A percentile compares a stretch with the other conserved stretches of the same genome.
phyloP scores from a whole-genome alignment of 92 coral and sea anemone genomes.

The Palythoa heliodiscus region DNA sequence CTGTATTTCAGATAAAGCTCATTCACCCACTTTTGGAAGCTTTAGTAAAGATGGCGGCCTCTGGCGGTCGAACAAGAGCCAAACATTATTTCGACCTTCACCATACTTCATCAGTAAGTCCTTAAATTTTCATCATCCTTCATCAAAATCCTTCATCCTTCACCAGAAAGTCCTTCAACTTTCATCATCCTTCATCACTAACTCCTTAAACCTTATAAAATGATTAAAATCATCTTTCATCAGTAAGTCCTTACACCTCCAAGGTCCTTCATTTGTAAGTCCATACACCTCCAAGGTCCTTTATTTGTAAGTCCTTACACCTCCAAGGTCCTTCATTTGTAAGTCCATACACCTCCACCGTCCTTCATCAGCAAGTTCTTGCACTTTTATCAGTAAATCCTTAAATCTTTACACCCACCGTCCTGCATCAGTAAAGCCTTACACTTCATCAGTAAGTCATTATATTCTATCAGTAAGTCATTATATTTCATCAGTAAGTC shows the following conservation, averaged over 20 bases:
- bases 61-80: slow-evolving; percentile 78
- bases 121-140: background rate
- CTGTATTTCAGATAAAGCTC: slow-evolving; percentile 58
- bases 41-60: slow-evolving; percentile 83
- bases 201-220: background rate
- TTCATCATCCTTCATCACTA: background rate
- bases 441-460: background rate
- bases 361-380: slow-evolving; percentile 71
- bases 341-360: background rate
- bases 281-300: background rate
- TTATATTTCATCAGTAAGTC: too few species aligned
- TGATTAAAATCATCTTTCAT: slow-evolving; percentile 65
- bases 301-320: background rate
- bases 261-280: slow-evolving; percentile 76
- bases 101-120: slow-evolving; percentile 81
- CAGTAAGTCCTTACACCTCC: background rate
- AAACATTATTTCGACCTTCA: slow-evolving; percentile 89
- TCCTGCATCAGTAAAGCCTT: slow-evolving; percentile 70
- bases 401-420: background rate
- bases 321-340: slow-evolving; percentile 36
- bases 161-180: slow-evolving; percentile 64
- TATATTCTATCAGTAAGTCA: too few species aligned
- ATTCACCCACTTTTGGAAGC: slow-evolving; percentile 76
- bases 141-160: slow-evolving; percentile 43
- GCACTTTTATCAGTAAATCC: background rate